Percentiles rank a stretch among this genome's conserved stretches.
These are phyloP conservation scores for Tetanocera ferruginea DNA, from an alignment of 2,888 invertebrate species.

Conservation along the genomic window DNA sequence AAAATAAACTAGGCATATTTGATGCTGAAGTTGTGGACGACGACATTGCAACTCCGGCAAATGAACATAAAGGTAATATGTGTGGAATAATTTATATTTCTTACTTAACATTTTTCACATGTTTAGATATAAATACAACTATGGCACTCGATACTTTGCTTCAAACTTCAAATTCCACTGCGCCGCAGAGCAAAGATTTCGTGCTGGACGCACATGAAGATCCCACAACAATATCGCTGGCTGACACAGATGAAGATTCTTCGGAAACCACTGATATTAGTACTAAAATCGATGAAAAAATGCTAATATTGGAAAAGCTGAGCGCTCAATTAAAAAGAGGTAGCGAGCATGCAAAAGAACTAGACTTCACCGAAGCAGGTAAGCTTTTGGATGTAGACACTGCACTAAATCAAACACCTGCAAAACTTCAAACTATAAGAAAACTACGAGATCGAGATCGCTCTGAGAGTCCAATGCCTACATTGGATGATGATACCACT, in stretches of 20 bases:
- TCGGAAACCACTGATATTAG: conserved; percentile 61
- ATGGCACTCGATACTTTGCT: not conserved
- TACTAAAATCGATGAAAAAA: conserved; percentile 54
- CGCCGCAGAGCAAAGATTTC: not conserved
- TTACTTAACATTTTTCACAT: too few species aligned
- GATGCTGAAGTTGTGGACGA: conserved; percentile 21
- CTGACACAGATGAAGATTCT: conserved; percentile 61
- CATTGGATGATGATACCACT: conserved; percentile 72
- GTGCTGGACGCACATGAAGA: conserved; percentile 32
- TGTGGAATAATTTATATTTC: not conserved
- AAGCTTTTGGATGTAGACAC: conserved; percentile 46
- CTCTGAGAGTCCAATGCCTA: conserved; percentile 72
- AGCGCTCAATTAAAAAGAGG: conserved; percentile 37
- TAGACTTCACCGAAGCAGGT: not conserved
- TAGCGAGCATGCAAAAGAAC: conserved; percentile 5
- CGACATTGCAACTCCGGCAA: not conserved
- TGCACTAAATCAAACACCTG: conserved; percentile 39
- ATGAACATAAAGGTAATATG: conserved; percentile 3
- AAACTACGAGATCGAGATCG: conserved; percentile 71
- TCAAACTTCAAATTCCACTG: not conserved
- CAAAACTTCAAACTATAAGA: conserved; percentile 61
- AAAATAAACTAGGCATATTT: not conserved
- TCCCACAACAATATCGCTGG: conserved; percentile 50
- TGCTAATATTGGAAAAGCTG: conserved; percentile 10
- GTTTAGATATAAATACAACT: not conserved